Percentiles rank a stretch among this genome's conserved stretches.
Evolutionary conservation across 2,113 vertebrate genomes (phyloP).

Genomic region (Cheirogaleus medius): DNA sequence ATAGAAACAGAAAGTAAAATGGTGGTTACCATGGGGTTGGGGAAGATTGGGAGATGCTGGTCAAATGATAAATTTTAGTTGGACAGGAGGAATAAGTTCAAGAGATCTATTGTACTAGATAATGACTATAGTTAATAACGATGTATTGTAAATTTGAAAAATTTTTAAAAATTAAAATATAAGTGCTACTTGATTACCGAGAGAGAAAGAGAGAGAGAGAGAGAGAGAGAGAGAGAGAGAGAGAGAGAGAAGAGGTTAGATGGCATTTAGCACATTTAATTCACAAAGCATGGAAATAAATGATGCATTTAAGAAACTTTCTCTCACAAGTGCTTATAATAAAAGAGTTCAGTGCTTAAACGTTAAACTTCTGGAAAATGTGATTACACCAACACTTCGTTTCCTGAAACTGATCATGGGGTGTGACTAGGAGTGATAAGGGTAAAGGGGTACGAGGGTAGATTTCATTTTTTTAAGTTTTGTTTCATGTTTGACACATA

Average conservation of each 20-base stretch:
- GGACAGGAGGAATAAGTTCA: neutral
- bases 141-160: neutral
- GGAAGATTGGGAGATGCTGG: too few species aligned
- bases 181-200: neutral
- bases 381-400: neutral
- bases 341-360: neutral
- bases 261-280: neutral
- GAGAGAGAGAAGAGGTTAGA: neutral
- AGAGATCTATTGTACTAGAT: neutral
- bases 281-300: neutral
- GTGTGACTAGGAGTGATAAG: neutral
- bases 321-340: neutral
- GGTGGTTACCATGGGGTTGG: neutral
- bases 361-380: neutral
- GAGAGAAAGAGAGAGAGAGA: fast-evolving
- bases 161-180: neutral
- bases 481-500: neutral
- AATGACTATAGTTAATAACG: neutral
- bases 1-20: neutral
- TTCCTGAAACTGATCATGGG: neutral
- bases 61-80: neutral
- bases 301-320: neutral
- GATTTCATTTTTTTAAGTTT: neutral
- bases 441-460: neutral
- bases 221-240: too few species aligned